Evolutionary conservation across 2,888 invertebrate genomes (phyloP), one percentile per base, ranked within the genome.

Genomic region (Gandaritis pyraliata): DNA sequence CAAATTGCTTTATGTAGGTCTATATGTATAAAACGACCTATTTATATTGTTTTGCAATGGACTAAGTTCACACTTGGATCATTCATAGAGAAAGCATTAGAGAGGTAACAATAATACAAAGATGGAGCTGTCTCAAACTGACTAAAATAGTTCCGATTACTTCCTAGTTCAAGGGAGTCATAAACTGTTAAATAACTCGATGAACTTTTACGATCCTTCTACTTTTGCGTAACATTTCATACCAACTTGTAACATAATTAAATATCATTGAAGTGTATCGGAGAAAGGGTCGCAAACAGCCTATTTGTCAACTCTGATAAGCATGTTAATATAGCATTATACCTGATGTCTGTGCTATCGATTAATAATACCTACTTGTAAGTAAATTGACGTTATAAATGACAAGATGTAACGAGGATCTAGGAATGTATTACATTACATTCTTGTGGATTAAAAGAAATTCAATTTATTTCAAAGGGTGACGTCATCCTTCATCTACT

Each of bases 131-230:
- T 16, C 45, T 48, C 38, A 36, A 59, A 53, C 57, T 58, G 33
- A 65, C 66, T 49, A 50, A 77, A 76, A 78, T 79, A 78, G 74
- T 58, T 58, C 46, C 68, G 67, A 71, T 69, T 64, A 70, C 77
- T 82, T 82, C 80, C 78, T 73, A 82, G 82, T 81, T 81, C 78
- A 82, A 75, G 71, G 71, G 76, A 79, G 74, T 75, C 80, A 71
- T 82, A 63, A 64, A 63, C 41, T 55, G 54, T 36, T 53, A 45
- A 57, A 57, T 41, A 43, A 36, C 33, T 30, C 15, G 45, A n/a
- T n/a, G n/a, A n/a, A n/a, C n/a, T 60, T 64, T 67, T 41, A 66
- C 50, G 63, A 67, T 51, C 38, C 16, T 16, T 29, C 36, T 41
- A 64, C 54, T 41, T 49, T 51, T 54, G 39, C 36, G 41, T 50